These are phyloP conservation scores for Cosmia pyralina DNA, from an alignment of 2,888 invertebrate genomes.

Conservation along the genomic window DNA sequence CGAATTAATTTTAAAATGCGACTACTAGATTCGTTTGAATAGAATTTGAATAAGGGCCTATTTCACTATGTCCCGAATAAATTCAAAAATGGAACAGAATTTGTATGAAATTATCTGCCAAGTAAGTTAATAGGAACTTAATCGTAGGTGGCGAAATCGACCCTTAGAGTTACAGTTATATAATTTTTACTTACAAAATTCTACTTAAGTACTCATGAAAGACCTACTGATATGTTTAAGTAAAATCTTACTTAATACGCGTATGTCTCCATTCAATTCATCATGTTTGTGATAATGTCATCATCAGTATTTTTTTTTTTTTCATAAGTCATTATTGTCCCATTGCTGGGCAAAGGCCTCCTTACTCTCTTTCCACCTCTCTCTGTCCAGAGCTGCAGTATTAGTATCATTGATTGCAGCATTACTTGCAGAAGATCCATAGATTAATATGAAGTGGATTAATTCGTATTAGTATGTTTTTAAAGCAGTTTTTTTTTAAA, in stretches of 20 bases:
- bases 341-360: too few species aligned
- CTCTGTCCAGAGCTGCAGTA: too few species aligned
- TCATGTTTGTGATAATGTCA: neutral
- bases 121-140: too few species aligned
- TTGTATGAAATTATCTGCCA: too few species aligned
- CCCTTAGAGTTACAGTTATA: neutral
- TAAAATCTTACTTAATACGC: neutral
- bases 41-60: neutral
- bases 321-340: too few species aligned
- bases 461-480: neutral
- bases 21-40: neutral
- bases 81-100: too few species aligned
- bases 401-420: neutral
- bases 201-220: neutral
- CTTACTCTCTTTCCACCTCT: too few species aligned
- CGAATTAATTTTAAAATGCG: neutral
- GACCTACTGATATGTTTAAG: neutral
- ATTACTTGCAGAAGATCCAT: neutral
- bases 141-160: too few species aligned
- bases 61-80: too few species aligned
- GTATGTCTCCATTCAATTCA: neutral
- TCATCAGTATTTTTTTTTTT: neutral
- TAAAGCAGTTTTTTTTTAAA: neutral
- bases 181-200: neutral
- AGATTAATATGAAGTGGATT: neutral